Percentiles rank a stretch among this genome's conserved stretches.
These are phyloP conservation scores for Vesta saturnalis DNA, from an alignment of 2,888 invertebrate genomes.

Conservation along the genomic window DNA sequence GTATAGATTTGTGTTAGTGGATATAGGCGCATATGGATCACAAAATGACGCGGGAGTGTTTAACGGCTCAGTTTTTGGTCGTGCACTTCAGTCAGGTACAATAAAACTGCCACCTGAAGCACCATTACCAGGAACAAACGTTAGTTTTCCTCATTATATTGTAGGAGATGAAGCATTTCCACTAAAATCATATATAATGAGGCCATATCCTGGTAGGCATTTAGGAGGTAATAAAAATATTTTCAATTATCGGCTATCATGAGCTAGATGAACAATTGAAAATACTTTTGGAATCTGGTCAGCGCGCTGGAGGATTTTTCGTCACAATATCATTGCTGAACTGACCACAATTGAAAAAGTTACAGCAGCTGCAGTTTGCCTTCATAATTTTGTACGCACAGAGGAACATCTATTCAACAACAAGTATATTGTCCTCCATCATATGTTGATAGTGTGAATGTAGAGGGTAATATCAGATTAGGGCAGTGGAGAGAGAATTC, in stretches of 20 bases:
- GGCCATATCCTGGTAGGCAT: conserved; percentile 43
- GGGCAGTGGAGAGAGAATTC: too few species aligned
- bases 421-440: too few species aligned
- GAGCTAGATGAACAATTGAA: too few species aligned
- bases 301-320: conserved; percentile 44
- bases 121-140: conserved; percentile 8
- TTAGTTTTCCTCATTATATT: conserved; percentile 36
- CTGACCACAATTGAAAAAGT: too few species aligned
- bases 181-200: conserved; percentile 42
- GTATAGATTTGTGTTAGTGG: too few species aligned
- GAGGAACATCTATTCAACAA: too few species aligned
- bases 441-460: too few species aligned
- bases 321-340: too few species aligned
- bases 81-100: not conserved
- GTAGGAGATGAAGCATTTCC: conserved; percentile 45
- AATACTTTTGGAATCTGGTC: conserved; percentile 49
- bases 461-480: too few species aligned
- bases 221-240: conserved; percentile 35
- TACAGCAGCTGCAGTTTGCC: too few species aligned
- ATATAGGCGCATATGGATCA: conserved; percentile 7
- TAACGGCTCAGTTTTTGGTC: conserved; percentile 11
- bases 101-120: conserved; percentile 7
- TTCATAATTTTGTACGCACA: too few species aligned
- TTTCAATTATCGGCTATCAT: conserved; percentile 46
- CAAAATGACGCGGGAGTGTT: conserved; percentile 11